Base-by-base conservation (phyloP, 2,888 invertebrate genomes). In the Caenorhabditis macrosperma region DNA sequence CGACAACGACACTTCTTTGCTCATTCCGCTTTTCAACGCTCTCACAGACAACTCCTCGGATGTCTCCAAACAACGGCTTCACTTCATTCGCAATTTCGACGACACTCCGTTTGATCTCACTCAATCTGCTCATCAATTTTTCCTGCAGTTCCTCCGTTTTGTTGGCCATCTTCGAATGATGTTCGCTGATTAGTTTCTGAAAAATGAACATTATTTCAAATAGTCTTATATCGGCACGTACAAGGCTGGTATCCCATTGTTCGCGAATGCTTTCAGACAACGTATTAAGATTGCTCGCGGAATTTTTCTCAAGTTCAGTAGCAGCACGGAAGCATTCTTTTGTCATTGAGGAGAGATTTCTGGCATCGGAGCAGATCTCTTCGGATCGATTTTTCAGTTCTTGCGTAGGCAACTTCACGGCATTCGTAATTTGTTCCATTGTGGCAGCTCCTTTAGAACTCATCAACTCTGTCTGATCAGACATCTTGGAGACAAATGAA, bases 61-160 rank as follows among this genome's bases (percentile, higher is more conserved):
- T 41, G 30, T 68, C 64, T 0, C 30, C 22, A 9, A 77, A 20
- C 26, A 69, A 28, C 22, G 77, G 77, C 9, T 30, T n/a, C 7
- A 77, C 20, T 17, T 77, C 77, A 12, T 63, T 41, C 0, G 69
- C 10, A 28, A 77, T 66, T 17, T 55, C 61, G 2, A 57, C 20
- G 0, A 69, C 33, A 35, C 60, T 26, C 10, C 38, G 24, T 24
- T 77, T 69, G n/a, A 77, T 46, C 15, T 61, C 57, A 1, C 50
- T 64, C 2, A 77, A 22, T 24, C 46, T 35, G 3, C 24, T 52
- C 0, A 30, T 17, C 28, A 78, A 4, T 17, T 57, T 24, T 30
- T 35, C 44, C 6, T 7, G 52, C 4, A 60, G 26, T n/a, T 66
- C 55, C 1, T 71, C 46, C 7, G 38, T 38, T 20, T 28, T n/a